Base-by-base conservation (phyloP, 2,888 invertebrate genomes). In the Acleris literana region DNA sequence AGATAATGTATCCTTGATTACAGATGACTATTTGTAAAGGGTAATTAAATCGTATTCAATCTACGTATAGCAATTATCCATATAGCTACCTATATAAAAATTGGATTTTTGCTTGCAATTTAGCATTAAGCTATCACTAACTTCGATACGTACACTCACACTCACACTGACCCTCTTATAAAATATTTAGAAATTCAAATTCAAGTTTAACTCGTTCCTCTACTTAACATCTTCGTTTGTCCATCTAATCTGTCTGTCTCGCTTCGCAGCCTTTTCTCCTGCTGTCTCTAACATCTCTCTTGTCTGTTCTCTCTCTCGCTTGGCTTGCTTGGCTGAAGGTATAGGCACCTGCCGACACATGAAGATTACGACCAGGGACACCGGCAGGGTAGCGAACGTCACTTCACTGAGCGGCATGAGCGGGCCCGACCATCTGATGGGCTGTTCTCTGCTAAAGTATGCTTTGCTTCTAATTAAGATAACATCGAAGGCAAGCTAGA, bases 371-470 rank as follows among this genome's bases (percentile, higher is more conserved):
- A 95, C 84, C 94, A 94, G 78, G 96, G 96, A 69, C 95, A 95
- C 83, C 93, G 94, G 75, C 90, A 94, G 83, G 96, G 96, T 77
- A 95, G 95, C 89, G 94, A 95, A 63, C 93, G 94, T 71, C 96
- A 96, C 89, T 95, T 95, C 89, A 94, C 94, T 76, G 95, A 96
- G 85, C 90, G 95, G 71, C 95, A 95, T 84, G 95, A 95, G 87
- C 94, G 94, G 82, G 94, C 94, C 70, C 93, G 94, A 75, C 95
- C 95, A 60, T 93, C 94, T 72, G 93, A 92, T 72, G 95, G 95
- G 85, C 91, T 94, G 83, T 95, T 95, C 92, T 95, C 95, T 89
- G 95, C 95, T 80, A 95, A 96, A 95, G 95, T 96, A 95, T 87
- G 90, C 86, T 85, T 84, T 59, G 64, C 61, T 59, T 61, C 54